Evolutionary conservation across 2,797 vertebrate species (phyloP), one percentile per base, ranked within the genome.

Genomic region (Hybognathus amarus): DNA sequence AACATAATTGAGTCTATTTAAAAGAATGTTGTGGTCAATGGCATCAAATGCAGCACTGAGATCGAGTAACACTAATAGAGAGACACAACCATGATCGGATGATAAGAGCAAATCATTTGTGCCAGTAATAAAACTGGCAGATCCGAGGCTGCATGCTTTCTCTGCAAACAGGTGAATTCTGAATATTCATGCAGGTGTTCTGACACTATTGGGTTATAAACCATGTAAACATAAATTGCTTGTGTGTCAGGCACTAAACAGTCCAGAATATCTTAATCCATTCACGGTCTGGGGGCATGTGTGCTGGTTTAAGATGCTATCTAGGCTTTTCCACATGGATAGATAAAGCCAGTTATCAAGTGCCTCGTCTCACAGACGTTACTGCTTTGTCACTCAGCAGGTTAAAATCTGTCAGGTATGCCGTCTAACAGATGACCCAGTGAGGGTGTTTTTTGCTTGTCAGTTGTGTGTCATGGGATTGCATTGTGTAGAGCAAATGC

Each of bases 401-500:
- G 68, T 85, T 63, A 36, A 71, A 70, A 77, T 77, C 52, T n/a
- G 40, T 83, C 64, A 77, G 22, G 52, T 61, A 50, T 47, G 74
- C 40, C 24, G 66, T 80, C 73, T 78, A 50, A 75, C 75, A 68
- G 27, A 52, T 22, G 59, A 40, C 77, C 40, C 36, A 50, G 80
- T 47, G 33, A 78, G 80, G 69, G 70, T 82, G 85, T 87, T 82
- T 83, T 59, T 47, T 13, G 17, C 38, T 78, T 69, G 70, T 84
- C 33, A 59, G 84, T 68, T 82, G 67, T 20, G 20, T 74, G 77
- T 76, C 75, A 63, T 74, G 77, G 84, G 59, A 82, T 75, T 66
- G 64, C 56, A 79, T 82, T 85, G 79, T 76, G 71, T 79, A 36
- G 64, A 83, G 74, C 24, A 67, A 87, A 83, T 67, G 76, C 76